A percentile compares a stretch with the other conserved stretches of the same genome.
phyloP scores from a whole-genome alignment of 2,113 vertebrate genomes.

The Halichoerus grypus region DNA sequence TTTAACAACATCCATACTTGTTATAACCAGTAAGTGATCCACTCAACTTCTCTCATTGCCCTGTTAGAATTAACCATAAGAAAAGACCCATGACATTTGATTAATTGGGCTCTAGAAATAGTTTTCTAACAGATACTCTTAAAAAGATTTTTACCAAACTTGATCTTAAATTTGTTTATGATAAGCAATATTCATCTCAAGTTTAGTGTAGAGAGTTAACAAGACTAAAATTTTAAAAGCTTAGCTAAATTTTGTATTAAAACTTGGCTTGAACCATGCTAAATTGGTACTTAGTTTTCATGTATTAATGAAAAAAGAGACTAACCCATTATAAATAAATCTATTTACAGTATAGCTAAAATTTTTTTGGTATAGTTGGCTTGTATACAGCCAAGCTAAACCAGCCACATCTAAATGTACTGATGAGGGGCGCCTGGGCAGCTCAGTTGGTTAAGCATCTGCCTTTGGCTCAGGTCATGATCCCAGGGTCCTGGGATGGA shows the following conservation, averaged over 20 bases:
- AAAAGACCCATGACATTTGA: background rate
- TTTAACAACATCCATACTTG: background rate
- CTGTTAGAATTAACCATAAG: background rate
- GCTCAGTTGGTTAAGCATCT: background rate
- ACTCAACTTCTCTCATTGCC: background rate
- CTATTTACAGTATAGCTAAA: conserved; percentile 43
- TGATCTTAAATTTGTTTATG: background rate
- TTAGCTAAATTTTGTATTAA: conserved; percentile 62
- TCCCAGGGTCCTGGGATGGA: no score
- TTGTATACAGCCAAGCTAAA: conserved; percentile 41
- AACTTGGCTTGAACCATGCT: conserved; percentile 13
- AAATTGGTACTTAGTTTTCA: conserved; percentile 44
- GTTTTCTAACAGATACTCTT: conserved; percentile 9
- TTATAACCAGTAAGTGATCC: background rate
- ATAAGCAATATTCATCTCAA: conserved; percentile 44
- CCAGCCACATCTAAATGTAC: background rate
- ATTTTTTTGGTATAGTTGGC: background rate
- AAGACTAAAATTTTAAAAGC: conserved; percentile 54
- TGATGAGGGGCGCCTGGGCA: background rate
- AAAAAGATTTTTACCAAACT: conserved; percentile 22
- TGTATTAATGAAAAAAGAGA: conserved; percentile 71
- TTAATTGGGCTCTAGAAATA: background rate
- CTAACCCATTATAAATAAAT: conserved; percentile 73
- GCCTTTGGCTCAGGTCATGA: no score
- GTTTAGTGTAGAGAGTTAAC: conserved; percentile 5